Evolutionary conservation across 2,797 vertebrate species (phyloP).

Genomic region (Gobionotothen gibberifrons): DNA sequence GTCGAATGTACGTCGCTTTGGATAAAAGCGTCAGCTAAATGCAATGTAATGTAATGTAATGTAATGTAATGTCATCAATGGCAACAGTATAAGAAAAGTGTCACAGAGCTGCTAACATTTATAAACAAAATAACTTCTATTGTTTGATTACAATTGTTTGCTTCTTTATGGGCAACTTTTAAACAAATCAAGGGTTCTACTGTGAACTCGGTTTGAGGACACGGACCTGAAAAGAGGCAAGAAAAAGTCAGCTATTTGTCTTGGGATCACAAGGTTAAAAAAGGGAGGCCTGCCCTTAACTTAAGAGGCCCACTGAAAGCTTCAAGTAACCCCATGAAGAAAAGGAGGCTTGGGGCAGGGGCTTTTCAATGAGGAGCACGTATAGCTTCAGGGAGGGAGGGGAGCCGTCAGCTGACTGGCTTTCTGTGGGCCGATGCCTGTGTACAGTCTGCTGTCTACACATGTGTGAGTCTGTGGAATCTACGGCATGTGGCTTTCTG

Average conservation of each 20-base stretch:
- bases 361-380: slow-evolving; percentile 56
- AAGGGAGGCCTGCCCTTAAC: slow-evolving; percentile 54
- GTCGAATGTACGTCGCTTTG: too few relatives aligned
- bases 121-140: neutral
- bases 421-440: slow-evolving; percentile 37
- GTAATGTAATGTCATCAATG: too few relatives aligned
- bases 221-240: slow-evolving; percentile 23
- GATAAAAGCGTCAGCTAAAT: too few relatives aligned
- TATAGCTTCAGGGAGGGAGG: slow-evolving; percentile 53
- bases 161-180: neutral
- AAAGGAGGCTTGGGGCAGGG: slow-evolving; percentile 67
- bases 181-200: neutral
- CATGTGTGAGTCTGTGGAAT: slow-evolving; percentile 73
- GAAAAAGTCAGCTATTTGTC: slow-evolving; percentile 58
- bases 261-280: slow-evolving; percentile 75
- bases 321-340: slow-evolving; percentile 67
- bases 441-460: slow-evolving; percentile 67
- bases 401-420: slow-evolving; percentile 73
- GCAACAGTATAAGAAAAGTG: neutral
- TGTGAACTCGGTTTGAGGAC: slow-evolving; percentile 31
- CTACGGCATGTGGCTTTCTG: slow-evolving; percentile 70
- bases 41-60: too few relatives aligned
- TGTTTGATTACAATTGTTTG: neutral
- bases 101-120: too few relatives aligned
- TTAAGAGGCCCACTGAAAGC: slow-evolving; percentile 66